Base-by-base conservation (phyloP, 2,113 vertebrate species). In the Nyctereutes procyonoides region DNA sequence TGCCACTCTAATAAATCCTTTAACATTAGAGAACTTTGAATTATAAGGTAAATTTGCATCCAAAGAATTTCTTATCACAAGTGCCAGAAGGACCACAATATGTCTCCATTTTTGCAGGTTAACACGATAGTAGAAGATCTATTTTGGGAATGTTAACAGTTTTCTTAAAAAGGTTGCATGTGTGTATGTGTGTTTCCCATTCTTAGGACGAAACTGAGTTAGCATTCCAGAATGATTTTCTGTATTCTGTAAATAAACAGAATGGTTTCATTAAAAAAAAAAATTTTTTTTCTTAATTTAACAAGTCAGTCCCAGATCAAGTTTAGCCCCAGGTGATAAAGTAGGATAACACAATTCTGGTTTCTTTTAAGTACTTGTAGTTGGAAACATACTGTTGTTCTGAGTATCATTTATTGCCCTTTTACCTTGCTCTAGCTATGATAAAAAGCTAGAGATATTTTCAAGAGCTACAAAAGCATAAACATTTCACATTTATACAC, bases 261-360 rank as follows among this genome's bases (percentile, higher is more conserved):
- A 88, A 74, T 69, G 73, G 17, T 73, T 93, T 81, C 2, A 38
- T 74, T 86, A 48, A 76, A 14, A 53, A 28, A 74, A 94, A 55
- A 32, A 4, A 13, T 95, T 95, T 79, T 84, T 95, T 95, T 79
- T 84, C 17, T 95, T 80, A 20, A 79, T 79, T 93, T 80, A 19
- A 77, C 38, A 79, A 28, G 30, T 19, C 56, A 92, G 38, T 63
- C 32, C 53, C 16, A 32, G 84, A 56, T 56, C 55, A 73, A 77
- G 3, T 56, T 88, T 89, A 82, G 48, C 38, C 24, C 55, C 28
- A 20, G 19, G 2, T 69, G 51, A 77, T 81, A 38, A 80, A 91
- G 62, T 69, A 86, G 71, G 67, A 65, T 67, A 60, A 55, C 65
- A 28, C 38, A 51, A 17, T 35, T 38, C 15, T 90, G 55, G 20